Evolutionary conservation across 2,888 invertebrate genomes (phyloP).

Genomic region (Macropis europaea): DNA sequence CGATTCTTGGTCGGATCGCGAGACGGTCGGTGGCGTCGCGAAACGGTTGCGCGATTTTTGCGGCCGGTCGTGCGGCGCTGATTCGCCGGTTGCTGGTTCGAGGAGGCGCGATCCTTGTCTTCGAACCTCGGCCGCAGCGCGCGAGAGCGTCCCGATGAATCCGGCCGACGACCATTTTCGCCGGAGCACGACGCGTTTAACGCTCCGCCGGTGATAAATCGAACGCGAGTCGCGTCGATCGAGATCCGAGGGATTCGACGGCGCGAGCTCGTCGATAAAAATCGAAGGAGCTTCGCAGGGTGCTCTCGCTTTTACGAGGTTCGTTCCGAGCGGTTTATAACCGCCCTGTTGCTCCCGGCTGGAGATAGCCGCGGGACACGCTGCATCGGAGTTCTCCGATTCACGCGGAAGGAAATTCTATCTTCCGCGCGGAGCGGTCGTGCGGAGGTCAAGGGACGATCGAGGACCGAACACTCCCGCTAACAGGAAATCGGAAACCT

Average conservation of each 20-base stretch:
- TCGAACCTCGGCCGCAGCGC: too few species aligned
- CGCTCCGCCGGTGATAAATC: too few species aligned
- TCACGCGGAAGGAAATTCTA: constrained; percentile 24
- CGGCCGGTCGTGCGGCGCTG: too few species aligned
- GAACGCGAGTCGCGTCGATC: too few species aligned
- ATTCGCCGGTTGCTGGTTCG: too few species aligned
- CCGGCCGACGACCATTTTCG: too few species aligned
- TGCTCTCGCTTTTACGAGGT: constrained; percentile 38
- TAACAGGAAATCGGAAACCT: constrained; percentile 18
- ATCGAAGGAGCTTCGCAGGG: not conserved
- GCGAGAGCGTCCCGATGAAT: too few species aligned
- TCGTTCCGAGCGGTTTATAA: constrained; percentile 39
- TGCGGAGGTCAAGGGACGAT: constrained; percentile 6
- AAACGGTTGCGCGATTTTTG: not conserved
- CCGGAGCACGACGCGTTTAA: too few species aligned
- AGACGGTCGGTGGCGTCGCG: not conserved
- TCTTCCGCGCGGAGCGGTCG: not conserved
- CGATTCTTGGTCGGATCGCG: constrained; percentile 1
- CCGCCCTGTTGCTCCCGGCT: constrained; percentile 41
- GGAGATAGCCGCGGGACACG: not conserved
- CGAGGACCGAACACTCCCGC: not conserved
- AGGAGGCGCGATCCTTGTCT: too few species aligned
- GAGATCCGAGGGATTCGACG: too few species aligned
- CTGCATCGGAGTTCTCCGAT: constrained; percentile 2
- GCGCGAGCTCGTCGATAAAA: constrained; percentile 16